phyloP scores from a whole-genome alignment of 2,113 vertebrate species.

The Pteruthius melanotis region DNA sequence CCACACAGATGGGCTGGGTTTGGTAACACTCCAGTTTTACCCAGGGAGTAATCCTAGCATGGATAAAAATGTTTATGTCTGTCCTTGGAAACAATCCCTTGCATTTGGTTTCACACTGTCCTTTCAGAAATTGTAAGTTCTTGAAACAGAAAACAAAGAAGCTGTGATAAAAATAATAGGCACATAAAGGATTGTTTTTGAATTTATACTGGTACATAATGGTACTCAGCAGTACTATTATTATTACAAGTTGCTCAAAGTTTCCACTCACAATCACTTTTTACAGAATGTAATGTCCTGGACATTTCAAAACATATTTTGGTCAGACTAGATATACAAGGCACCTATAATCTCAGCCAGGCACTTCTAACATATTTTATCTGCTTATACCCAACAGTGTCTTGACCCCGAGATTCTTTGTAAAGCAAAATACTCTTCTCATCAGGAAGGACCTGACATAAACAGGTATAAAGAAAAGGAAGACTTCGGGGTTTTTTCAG shows the following conservation, averaged over 20 bases:
- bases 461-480: neutral
- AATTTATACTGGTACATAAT: neutral
- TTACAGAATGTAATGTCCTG: slow-evolving; percentile 4
- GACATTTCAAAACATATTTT: slow-evolving; percentile 5
- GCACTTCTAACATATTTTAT: neutral
- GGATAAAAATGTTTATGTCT: neutral
- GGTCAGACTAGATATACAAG: neutral
- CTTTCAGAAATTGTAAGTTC: neutral
- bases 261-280: slow-evolving; percentile 11
- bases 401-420: neutral
- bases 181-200: neutral
- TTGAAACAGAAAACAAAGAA: neutral
- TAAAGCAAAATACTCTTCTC: neutral
- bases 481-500: accelerated
- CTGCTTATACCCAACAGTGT: neutral
- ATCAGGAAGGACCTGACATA: neutral
- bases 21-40: neutral
- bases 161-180: neutral
- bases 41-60: neutral
- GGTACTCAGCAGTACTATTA: neutral
- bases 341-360: neutral
- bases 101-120: neutral
- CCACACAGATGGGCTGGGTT: neutral
- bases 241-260: neutral
- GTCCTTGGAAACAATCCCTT: slow-evolving; percentile 1